Evolutionary conservation across 2,113 vertebrate species (phyloP).

Genomic region (Pseudopipra pipra): DNA sequence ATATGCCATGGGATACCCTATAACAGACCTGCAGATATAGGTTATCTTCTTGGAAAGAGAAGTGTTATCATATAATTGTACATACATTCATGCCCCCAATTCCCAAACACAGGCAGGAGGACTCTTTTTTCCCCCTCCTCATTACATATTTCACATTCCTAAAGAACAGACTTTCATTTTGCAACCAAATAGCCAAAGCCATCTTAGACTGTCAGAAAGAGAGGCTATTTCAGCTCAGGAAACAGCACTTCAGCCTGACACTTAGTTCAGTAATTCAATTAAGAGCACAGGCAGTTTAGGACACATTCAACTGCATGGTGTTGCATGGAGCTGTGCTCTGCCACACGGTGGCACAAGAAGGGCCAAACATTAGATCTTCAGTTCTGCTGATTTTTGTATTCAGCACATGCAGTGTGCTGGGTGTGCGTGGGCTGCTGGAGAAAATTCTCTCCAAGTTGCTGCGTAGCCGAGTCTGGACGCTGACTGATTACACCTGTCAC

Average conservation of each 20-base stretch:
- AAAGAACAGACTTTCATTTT: background rate
- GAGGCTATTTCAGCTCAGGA: background rate
- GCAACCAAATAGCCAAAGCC: background rate
- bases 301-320: background rate
- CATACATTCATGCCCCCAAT: background rate
- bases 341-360: background rate
- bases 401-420: background rate
- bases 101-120: background rate
- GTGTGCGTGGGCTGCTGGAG: background rate
- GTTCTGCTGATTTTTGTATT: background rate
- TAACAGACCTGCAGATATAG: background rate
- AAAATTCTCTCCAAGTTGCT: background rate
- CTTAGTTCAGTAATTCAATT: background rate
- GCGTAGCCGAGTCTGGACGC: background rate
- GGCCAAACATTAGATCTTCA: background rate
- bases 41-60: background rate
- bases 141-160: background rate
- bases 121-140: background rate
- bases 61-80: background rate
- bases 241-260: fast-evolving
- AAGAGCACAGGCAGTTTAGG: background rate
- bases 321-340: background rate
- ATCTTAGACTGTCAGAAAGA: background rate
- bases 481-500: background rate
- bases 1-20: background rate